Evolutionary conservation across 2,797 vertebrate species (phyloP), one percentile per base, ranked within the genome.

Genomic region (Gallinago stenura): DNA sequence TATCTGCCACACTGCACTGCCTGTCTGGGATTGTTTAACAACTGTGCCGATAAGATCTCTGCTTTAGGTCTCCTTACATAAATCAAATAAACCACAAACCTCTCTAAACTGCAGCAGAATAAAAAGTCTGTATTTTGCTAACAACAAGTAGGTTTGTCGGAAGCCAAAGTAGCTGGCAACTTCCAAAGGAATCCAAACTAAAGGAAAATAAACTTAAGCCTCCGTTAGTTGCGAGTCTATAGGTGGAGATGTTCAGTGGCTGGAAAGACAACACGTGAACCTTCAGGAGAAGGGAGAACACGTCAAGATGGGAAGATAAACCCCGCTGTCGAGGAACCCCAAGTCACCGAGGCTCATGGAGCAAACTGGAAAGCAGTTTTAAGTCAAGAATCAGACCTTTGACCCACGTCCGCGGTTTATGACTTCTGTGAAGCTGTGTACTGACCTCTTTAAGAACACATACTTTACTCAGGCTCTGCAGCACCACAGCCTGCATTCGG

Each of bases 21-120:
- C 87, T 83, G 56, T 10, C 87, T 94, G 48, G 87, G 87, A 58
- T 57, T 24, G 56, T 58, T 81, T 75, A 89, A 73, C 70, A 87
- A 64, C 72, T 16, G 53, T 14, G 25, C 57, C 0, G 90, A 91
- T 92, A 95, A 78, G 9, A 85, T 83, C 87, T 83, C 86, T 1
- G 8, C 77, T 93, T 21, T 33, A 83, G 45, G 54, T 64, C 64
- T 68, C 72, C 75, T 83, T 4, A 61, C 91, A 66, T 19, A n/a
- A 95, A 90, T 22, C 56, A 95, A 96, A 87, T 16, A 90, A 87
- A 80, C 85, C 90, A 73, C 91, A 95, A 89, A 70, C 51, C 73
- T 87, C 83, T 83, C 66, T 9, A 45, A 87, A 76, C 19, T 37
- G 28, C 86, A 39, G 75, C 53, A 89, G 70, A 78, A 94, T 1